Evolutionary conservation across 2,113 vertebrate species (phyloP).

Genomic region (Serilophus lunatus): DNA sequence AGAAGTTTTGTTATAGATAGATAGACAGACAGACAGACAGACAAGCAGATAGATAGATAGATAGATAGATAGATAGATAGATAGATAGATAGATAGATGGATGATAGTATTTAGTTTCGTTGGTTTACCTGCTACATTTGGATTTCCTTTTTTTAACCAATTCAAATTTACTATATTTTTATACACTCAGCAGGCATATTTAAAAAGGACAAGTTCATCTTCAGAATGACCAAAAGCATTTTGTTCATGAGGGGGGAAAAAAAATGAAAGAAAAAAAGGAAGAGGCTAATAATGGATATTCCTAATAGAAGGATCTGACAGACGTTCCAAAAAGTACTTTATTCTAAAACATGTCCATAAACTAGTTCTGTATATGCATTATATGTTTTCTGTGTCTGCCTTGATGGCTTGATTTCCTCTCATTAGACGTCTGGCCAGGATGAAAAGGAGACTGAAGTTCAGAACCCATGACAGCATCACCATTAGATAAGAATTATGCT

Average conservation of each 20-base stretch:
- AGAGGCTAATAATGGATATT: not conserved
- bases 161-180: not conserved
- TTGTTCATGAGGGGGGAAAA: not conserved
- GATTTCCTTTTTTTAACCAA: not conserved
- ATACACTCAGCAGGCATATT: not conserved
- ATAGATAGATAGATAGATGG: not conserved
- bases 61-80: not conserved
- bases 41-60: not conserved
- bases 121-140: not conserved
- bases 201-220: not conserved
- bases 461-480: not conserved
- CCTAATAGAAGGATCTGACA: not conserved
- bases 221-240: not conserved
- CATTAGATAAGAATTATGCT: not conserved
- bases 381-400: not conserved
- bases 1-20: not conserved
- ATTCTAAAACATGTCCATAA: not conserved
- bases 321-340: not conserved
- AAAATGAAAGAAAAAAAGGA: not conserved
- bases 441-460: not conserved
- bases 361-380: not conserved
- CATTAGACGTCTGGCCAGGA: not conserved
- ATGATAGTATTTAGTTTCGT: not conserved
- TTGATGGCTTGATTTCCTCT: not conserved
- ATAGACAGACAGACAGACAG: not conserved